phyloP scores from a whole-genome alignment of 2,888 invertebrate genomes.

The Stenichneumon culpator region DNA sequence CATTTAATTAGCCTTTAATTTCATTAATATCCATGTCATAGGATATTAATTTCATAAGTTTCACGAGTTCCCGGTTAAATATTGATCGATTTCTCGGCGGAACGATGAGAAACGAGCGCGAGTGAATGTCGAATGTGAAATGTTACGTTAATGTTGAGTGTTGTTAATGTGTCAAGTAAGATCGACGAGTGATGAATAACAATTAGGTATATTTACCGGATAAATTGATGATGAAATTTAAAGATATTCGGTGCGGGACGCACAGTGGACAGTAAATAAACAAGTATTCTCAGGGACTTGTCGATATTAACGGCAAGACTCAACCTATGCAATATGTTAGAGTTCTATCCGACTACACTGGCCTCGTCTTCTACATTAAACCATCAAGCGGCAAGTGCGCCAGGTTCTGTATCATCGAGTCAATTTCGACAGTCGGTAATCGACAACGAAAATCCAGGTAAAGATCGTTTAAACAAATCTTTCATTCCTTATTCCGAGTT shows the following conservation, averaged over 20 bases:
- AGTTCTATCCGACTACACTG: conserved; percentile 56
- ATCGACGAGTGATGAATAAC: background rate
- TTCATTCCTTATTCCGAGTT: background rate
- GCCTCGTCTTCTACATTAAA: conserved; percentile 44
- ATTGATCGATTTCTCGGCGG: background rate
- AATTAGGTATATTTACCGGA: too few species aligned
- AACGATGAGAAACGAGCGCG: background rate
- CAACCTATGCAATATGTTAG: conserved; percentile 49
- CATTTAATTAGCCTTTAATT: too few species aligned
- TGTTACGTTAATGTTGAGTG: background rate
- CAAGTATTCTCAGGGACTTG: background rate
- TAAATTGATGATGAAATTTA: background rate
- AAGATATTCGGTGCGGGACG: background rate
- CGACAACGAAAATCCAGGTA: conserved; percentile 63
- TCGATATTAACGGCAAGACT: background rate
- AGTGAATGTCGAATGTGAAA: background rate
- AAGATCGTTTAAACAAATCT: background rate
- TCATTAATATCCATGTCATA: too few species aligned
- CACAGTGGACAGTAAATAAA: background rate
- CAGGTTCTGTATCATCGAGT: conserved; percentile 21
- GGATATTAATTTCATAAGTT: too few species aligned
- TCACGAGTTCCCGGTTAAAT: too few species aligned
- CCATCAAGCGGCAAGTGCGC: conserved; percentile 48
- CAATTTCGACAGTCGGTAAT: conserved; percentile 58
- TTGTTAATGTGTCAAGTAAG: background rate